Base-by-base conservation (phyloP, 2,113 vertebrate genomes). In the Maccullochella peelii region DNA sequence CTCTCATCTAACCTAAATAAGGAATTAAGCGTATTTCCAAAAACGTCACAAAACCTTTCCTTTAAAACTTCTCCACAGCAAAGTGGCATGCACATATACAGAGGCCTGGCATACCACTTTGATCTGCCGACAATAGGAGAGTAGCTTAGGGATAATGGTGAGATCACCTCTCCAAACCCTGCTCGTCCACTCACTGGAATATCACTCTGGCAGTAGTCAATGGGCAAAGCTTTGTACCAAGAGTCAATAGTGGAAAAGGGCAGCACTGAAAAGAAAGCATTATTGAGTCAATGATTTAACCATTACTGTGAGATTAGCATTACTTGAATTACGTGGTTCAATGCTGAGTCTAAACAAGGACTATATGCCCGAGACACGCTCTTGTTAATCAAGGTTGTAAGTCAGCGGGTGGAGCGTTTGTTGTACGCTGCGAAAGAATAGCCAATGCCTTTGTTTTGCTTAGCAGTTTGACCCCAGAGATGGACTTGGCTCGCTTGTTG, bases 401-500 rank as follows among this genome's bases (percentile, higher is more conserved):
- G 74, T 83, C 73, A 57, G 73, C 33, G 11, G 49, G 40, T 47
- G 65, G 42, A 72, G 69, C 4, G 16, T 86, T 89, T 83, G 87
- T 85, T 80, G 55, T 71, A 33, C 0, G 3, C 73, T 66, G 50
- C 68, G 70, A 74, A 84, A 80, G 49, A 84, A 86, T 68, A 61
- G 70, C 42, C 80, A 83, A 87, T 79, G 73, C 79, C 77, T 92
- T 77, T 88, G 88, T 91, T 93, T 83, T 89, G 87, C 92, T 91
- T 74, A 86, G 85, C 87, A 47, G 86, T 82, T 93, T 92, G 88
- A 93, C 89, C 87, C 80, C 67, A 14, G 83, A 90, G 88, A 93
- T 82, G 86, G 89, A 87, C 79, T 88, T 81, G 85, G 86, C 83
- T 78, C n/a, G 12, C 50, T 70, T 23, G 16, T 77, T 77, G 86